A percentile compares a stretch with the other conserved stretches of the same genome.
Conservation (phyloP, 2,888 invertebrate species). For the Hyposoter dolosus region DNA sequence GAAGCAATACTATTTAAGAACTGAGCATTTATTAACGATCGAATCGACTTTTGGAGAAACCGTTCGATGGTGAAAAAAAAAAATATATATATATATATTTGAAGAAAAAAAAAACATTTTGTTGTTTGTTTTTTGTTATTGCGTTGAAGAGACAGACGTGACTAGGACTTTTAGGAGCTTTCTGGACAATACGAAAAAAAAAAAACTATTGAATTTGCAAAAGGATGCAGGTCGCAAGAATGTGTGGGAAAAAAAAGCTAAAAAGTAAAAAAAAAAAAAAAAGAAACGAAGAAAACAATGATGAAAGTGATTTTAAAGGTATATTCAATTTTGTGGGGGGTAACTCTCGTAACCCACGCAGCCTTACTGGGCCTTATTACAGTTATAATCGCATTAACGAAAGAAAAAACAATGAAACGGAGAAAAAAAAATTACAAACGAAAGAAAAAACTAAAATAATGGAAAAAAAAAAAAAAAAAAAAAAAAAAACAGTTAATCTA, state of each 20-base stretch:
- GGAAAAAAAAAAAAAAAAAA: constrained; percentile 67
- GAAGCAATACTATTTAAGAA: constrained; percentile 3
- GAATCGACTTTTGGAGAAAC: constrained; percentile 32
- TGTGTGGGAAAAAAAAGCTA: neutral
- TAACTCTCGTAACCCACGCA: constrained; percentile 79
- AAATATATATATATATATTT: neutral
- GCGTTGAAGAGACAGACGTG: constrained; percentile 22
- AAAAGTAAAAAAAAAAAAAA: constrained; percentile 21
- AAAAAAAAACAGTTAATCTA: constrained; percentile 62
- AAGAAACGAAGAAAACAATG: constrained; percentile 66
- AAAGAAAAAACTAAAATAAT: constrained; percentile 75
- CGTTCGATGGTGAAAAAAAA: neutral
- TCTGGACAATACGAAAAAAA: constrained; percentile 42
- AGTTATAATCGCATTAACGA: constrained; percentile 82
- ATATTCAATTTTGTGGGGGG: constrained; percentile 81
- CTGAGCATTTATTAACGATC: constrained; percentile 51
- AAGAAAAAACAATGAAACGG: constrained; percentile 71
- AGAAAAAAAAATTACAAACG: constrained; percentile 60
- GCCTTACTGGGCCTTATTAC: constrained; percentile 85
- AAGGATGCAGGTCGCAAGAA: neutral
- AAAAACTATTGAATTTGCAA: constrained; percentile 5
- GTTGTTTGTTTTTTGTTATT: neutral
- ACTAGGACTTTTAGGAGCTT: constrained; percentile 34
- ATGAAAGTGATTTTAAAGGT: constrained; percentile 75
- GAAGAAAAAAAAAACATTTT: constrained; percentile 1